Evolutionary conservation across 2,888 invertebrate genomes (phyloP), one percentile per base, ranked within the genome.

Genomic region (Lasioglossum oenotherae): DNA sequence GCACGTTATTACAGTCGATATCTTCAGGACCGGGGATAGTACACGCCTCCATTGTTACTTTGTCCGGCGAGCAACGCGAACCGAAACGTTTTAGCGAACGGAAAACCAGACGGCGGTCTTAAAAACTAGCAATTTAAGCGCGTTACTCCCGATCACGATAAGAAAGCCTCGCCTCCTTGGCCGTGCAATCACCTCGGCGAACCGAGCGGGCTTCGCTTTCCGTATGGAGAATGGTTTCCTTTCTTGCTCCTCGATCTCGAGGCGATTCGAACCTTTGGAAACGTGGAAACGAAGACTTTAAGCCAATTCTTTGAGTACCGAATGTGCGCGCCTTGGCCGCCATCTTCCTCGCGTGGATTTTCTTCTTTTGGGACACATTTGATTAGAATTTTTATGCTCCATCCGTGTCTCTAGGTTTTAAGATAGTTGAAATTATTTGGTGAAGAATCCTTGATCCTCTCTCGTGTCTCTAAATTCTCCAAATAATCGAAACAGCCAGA

Each of bases 1-100:
- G 80, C 81, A 83, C 77, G 86, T 90, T 90, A 89, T 88, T 83
- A 77, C 87, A 86, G 83, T 73, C 84, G 87, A 89, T 90, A 91
- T 60, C 82, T 72, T 35, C 57, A 41, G 35, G 74, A 19, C 73
- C 69, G 12, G 2, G 72, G 74, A 69, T 72, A 76, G 75, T 44
- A 78, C 79, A 73, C 67, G 77, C 71, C 67, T 76, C 46, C 79
- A 53, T 81, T 87, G 87, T 81, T 81, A 87, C 87, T 80, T 80
- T 81, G 87, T 81, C 27, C 49, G 49, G 72, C 23, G 44, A 60
- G 38, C 64, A 44, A 78, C 74, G 53, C 74, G 53, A 16, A 41
- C 31, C 60, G 64, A 35, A 44, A 60, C 69, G 46, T 44, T 78
- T 35, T 78, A 44, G 82, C 83, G 38, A 35, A 72, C 74, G 77